Base-by-base conservation (phyloP, 1,140 invertebrate genomes). In the Aphidius gifuensis region DNA sequence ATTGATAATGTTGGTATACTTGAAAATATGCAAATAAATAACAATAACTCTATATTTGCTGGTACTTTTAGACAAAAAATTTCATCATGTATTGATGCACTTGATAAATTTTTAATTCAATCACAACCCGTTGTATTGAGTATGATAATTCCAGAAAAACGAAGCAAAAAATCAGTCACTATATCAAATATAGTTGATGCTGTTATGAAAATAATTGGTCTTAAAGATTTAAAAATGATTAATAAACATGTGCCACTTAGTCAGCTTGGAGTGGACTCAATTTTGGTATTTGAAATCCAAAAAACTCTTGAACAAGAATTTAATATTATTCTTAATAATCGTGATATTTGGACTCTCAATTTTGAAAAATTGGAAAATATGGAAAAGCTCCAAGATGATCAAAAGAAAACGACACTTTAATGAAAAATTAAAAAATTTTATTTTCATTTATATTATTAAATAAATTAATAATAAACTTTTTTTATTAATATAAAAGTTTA, bases 191-290 rank as follows among this genome's bases (percentile, higher is more conserved):
- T 83, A 58, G 77, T 83, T 4, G 79, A 81, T 9, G 74, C 78
- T 39, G 79, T 83, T 16, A 69, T 78, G 6, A 74, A 80, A 57
- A 84, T 84, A 49, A 77, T 83, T 70, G 75, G 80, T 39, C 55
- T 84, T 2, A 79, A 79, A 58, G 80, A 85, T 68, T 61, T 83
- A 38, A 84, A 84, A 47, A 81, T 82, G 4, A 74, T 91, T 0
- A 86, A 85, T 66, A 76, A 83, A 38, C 83, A 87, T 60, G 82
- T 84, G 0, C 86, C 85, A 1, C 76, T 93, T 5, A 86, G 85
- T 11, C 91, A 93, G 70, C 78, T 93, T 4, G 92, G 91, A 32
- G 86, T 93, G 78, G 90, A 93, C 69, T 91, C 90, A 1, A 85
- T 92, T 76, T 92, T 92, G 90, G 87, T 16, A 16, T 16, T 16